Base-by-base conservation (phyloP, 2,113 vertebrate genomes). In the Gymnarchus niloticus region DNA sequence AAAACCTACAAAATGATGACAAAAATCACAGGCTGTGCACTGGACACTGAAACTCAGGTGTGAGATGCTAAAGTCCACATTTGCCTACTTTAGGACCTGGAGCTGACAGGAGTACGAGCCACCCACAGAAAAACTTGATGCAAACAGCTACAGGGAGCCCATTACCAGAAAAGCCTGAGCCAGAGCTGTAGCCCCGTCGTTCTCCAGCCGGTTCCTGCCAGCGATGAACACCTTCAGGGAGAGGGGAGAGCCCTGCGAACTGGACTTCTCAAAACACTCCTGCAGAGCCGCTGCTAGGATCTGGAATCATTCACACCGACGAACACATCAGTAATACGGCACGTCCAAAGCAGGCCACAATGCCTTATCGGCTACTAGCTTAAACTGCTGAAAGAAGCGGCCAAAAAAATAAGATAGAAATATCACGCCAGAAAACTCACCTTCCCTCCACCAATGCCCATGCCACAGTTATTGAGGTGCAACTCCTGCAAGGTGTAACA, bases 361-460 rank as follows among this genome's bases (percentile, higher is more conserved):
- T 28, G 33, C 65, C 37, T 37, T 41, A 17, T 73, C 65, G 2
- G 12, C 3, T 4, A 17, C 65, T 2, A 33, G 33, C n/a, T n/a
- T n/a, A n/a, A n/a, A n/a, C n/a, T n/a, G n/a, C 46, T 69, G 6
- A 49, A 85, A 57, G 57, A 41, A 37, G 37, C 5, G 9, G 10
- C 52, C 33, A 73, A 3, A 54, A 1, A 14, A n/a, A 54, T 17
- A 69, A 84, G 7, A n/a, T 46, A 86, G 48, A 61, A 57, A 25
- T 19, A 33, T 1, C 21, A 54, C 21, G 3, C 3, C 10, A 46
- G 49, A 9, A n/a, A 23, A 46, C 91, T 89, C 87, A 97, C 98
- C 96, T 98, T 99, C 28, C 98, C 98, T 3, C 98, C 98, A 6
- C 98, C 98, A 3, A 98, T 96, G 84, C 98, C 98, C 97, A 99